Percentiles rank a stretch among this genome's conserved stretches.
These are phyloP conservation scores for Cyclopterus lumpus DNA, from an alignment of 2,797 vertebrate species.

Conservation along the genomic window DNA sequence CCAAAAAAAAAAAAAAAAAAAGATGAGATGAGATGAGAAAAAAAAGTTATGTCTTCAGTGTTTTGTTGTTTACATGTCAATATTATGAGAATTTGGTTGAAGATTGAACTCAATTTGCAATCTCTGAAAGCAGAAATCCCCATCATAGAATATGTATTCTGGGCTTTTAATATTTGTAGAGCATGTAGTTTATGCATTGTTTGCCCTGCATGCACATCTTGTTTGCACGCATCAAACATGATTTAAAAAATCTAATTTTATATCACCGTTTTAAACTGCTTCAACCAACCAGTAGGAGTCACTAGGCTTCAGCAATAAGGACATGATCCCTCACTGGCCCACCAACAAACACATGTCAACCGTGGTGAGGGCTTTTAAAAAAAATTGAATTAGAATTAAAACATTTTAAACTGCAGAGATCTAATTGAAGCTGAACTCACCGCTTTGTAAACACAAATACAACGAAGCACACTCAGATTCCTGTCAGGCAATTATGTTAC, in stretches of 20 bases:
- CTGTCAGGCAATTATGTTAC: not conserved
- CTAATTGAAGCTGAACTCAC: not conserved
- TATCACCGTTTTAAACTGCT: not conserved
- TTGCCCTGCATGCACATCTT: not conserved
- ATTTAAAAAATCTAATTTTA: not conserved
- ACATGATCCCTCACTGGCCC: conserved; percentile 1
- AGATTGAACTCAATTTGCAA: not conserved
- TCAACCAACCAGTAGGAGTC: not conserved
- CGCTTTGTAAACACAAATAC: conserved; percentile 4
- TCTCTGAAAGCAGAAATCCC: not conserved
- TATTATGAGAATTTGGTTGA: not conserved
- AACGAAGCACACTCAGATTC: conserved; percentile 5
- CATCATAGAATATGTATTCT: not conserved
- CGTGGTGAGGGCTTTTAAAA: not conserved
- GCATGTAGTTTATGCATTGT: not conserved
- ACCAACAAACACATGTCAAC: not conserved
- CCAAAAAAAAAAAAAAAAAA: not conserved
- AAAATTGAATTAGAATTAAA: not conserved
- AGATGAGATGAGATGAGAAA: no score
- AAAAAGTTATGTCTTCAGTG: not conserved
- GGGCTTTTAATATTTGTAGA: not conserved
- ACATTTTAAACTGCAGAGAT: conserved; percentile 8
- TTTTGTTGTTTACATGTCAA: not conserved
- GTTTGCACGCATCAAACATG: not conserved
- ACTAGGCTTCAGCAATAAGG: not conserved